Percentiles rank a stretch among this genome's conserved stretches.
Evolutionary conservation across 2,797 vertebrate species (phyloP).

Genomic region (Aeoliscus strigatus): DNA sequence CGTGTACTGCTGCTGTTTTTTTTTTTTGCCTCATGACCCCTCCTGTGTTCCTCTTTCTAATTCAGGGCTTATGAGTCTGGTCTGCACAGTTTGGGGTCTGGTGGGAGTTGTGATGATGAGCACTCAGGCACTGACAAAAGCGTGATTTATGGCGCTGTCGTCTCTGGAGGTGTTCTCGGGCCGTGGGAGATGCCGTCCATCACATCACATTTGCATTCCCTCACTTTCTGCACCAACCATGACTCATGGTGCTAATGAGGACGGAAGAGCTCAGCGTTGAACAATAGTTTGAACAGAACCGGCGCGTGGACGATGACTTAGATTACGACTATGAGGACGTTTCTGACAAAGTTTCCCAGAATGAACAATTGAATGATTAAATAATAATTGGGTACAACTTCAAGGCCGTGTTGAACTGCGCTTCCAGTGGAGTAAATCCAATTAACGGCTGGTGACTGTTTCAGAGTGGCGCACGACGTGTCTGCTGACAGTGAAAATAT

Average conservation of each 20-base stretch:
- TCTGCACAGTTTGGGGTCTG: too few species aligned
- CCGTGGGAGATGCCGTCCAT: slow-evolving; percentile 53
- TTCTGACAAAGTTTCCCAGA: too few species aligned
- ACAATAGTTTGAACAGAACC: slow-evolving; percentile 25
- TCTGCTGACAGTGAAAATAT: too few species aligned
- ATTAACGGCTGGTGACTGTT: too few species aligned
- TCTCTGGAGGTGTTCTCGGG: slow-evolving; percentile 26
- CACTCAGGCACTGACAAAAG: slow-evolving; percentile 27
- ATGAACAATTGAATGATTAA: too few species aligned
- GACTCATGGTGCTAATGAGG: slow-evolving; percentile 61
- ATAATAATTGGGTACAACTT: too few species aligned
- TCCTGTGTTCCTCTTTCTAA: slow-evolving; percentile 10
- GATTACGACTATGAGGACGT: too few species aligned
- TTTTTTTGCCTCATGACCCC: not conserved
- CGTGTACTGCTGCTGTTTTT: not conserved
- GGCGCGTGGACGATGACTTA: not conserved
- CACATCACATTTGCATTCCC: slow-evolving; percentile 56
- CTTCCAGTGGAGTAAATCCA: too few species aligned
- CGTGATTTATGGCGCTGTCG: slow-evolving; percentile 48
- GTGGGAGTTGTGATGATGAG: slow-evolving; percentile 35
- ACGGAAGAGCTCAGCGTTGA: slow-evolving; percentile 25
- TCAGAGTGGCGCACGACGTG: too few species aligned
- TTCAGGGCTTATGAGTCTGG: slow-evolving; percentile 15
- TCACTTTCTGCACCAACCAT: slow-evolving; percentile 35
- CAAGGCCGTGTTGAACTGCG: too few species aligned